Conservation (phyloP, 1,140 invertebrate genomes). For the Cydia strobilella region DNA sequence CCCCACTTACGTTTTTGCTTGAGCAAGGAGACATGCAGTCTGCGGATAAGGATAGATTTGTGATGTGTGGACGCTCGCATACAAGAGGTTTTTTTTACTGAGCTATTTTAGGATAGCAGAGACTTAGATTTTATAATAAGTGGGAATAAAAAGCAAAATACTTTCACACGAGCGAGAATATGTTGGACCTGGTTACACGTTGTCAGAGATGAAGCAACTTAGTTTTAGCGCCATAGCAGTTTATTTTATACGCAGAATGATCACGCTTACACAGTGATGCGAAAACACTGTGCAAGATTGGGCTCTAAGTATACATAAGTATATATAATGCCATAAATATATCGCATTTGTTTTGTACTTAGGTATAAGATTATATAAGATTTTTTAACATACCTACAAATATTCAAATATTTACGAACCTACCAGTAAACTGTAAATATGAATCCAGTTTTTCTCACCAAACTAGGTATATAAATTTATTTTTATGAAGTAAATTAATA, state of each 20-base stretch:
- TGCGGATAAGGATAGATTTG: constrained; percentile 33
- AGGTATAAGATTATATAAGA: too few relatives aligned
- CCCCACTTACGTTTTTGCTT: constrained; percentile 21
- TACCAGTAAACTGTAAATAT: too few relatives aligned
- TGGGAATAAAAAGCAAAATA: constrained; percentile 23
- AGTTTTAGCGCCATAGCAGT: neutral
- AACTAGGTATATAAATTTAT: too few relatives aligned
- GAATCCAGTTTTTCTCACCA: too few relatives aligned
- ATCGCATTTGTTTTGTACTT: too few relatives aligned
- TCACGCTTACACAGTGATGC: too few relatives aligned
- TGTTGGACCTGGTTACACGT: neutral
- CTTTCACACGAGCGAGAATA: constrained; percentile 14
- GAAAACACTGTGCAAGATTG: too few relatives aligned
- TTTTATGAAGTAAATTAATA: too few relatives aligned
- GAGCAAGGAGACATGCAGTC: constrained; percentile 29
- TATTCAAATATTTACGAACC: too few relatives aligned
- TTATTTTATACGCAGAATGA: neutral
- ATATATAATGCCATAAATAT: too few relatives aligned
- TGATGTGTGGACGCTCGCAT: constrained; percentile 29
- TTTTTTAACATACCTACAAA: too few relatives aligned
- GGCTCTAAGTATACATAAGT: too few relatives aligned
- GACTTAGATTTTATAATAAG: constrained; percentile 25
- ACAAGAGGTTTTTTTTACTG: constrained; percentile 18
- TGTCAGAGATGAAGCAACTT: neutral
- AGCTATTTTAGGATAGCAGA: neutral